A percentile compares a stretch with the other conserved stretches of the same genome.
Evolutionary conservation across 2,888 invertebrate species (phyloP).

Genomic region (Didymodactylos carnosus): DNA sequence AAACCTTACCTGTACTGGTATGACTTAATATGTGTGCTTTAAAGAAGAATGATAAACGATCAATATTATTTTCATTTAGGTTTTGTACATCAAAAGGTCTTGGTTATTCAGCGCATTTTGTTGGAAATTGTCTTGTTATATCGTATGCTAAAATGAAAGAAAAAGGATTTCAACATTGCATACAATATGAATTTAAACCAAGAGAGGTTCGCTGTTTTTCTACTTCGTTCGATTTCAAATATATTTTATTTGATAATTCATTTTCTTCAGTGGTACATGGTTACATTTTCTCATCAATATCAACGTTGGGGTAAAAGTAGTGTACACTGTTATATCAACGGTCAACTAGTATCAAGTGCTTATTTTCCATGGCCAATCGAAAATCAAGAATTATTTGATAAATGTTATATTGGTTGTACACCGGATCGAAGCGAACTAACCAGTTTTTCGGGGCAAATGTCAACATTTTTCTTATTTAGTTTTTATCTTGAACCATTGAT

Average conservation of each 20-base stretch:
- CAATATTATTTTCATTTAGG: too few species aligned
- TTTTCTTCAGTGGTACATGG: conserved; percentile 70
- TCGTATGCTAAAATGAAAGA: conserved; percentile 96
- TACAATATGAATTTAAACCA: conserved; percentile 96
- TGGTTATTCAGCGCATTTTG: conserved; percentile 95
- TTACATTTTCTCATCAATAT: conserved; percentile 94
- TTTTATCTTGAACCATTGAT: conserved; percentile 91
- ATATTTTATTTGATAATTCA: not conserved
- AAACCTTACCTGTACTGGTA: conserved; percentile 96
- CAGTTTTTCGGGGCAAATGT: conserved; percentile 98
- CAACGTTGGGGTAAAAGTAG: conserved; percentile 99
- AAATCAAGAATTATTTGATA: conserved; percentile 70
- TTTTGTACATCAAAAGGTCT: conserved; percentile 97
- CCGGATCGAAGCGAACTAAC: conserved; percentile 86
- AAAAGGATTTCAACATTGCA: conserved; percentile 97
- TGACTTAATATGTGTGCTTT: too few species aligned
- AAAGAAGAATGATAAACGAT: too few species aligned
- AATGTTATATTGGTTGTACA: conserved; percentile 93
- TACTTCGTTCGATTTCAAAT: not conserved
- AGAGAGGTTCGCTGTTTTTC: conserved; percentile 41
- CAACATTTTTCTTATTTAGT: conserved; percentile 89
- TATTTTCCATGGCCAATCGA: conserved; percentile 96
- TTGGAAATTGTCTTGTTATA: conserved; percentile 90
- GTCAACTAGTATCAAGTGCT: conserved; percentile 87
- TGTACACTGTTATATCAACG: conserved; percentile 95